Conservation (phyloP, 2,888 invertebrate genomes). For the Beris morrisii region DNA sequence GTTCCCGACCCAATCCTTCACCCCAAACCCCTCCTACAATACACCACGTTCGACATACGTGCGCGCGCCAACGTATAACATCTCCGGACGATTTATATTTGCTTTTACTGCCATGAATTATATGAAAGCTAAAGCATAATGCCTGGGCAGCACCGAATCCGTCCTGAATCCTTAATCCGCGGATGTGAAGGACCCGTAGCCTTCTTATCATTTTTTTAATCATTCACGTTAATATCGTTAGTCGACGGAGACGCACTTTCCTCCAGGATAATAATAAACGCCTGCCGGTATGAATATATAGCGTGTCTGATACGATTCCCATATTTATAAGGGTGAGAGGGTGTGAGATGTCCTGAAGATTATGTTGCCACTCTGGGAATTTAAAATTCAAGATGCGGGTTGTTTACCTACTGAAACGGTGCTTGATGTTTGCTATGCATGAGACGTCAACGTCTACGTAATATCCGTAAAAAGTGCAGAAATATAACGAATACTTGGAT, state of each 20-base stretch:
- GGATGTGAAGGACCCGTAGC: too few relatives aligned
- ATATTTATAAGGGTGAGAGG: background rate
- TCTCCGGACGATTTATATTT: constrained; percentile 11
- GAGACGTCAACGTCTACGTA: too few relatives aligned
- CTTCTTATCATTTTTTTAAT: constrained; percentile 4
- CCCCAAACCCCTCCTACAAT: background rate
- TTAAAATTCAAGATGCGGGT: constrained; percentile 9
- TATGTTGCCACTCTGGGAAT: constrained; percentile 3
- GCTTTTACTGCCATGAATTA: constrained; percentile 17
- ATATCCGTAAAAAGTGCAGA: too few relatives aligned
- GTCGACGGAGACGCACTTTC: constrained; percentile 7
- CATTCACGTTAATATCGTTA: constrained; percentile 9
- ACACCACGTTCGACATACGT: background rate
- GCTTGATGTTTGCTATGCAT: too few relatives aligned
- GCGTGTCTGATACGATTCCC: background rate
- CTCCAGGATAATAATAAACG: constrained; percentile 18
- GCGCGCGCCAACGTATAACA: background rate
- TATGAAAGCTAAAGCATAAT: background rate
- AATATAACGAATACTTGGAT: too few relatives aligned
- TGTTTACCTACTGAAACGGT: constrained; percentile 2
- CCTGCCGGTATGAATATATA: constrained; percentile 13
- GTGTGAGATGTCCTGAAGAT: constrained; percentile 6
- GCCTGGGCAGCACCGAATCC: too few relatives aligned
- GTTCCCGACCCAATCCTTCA: background rate
- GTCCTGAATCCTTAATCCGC: too few relatives aligned